Conservation (phyloP, 2,888 invertebrate species). For the Diarsia mendica region DNA sequence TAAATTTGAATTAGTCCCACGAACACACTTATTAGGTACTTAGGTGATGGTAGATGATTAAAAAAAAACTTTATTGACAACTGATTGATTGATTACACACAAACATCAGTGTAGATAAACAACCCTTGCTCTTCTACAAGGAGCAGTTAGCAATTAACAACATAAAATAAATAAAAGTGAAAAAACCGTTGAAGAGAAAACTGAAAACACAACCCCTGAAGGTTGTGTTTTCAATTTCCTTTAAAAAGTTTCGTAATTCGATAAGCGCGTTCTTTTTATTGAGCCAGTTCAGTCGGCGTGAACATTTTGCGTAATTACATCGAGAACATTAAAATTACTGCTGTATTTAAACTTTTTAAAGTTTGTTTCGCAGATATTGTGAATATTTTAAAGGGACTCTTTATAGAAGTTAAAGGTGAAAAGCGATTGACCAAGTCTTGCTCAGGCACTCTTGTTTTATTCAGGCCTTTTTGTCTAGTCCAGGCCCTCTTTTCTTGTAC, state of each 20-base stretch:
- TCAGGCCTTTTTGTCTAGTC: too few species aligned
- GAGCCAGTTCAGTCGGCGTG: constrained; percentile 43
- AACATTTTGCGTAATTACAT: constrained; percentile 50
- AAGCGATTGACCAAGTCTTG: background rate
- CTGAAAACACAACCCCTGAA: constrained; percentile 13
- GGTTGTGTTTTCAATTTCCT: constrained; percentile 43
- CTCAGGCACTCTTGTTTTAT: too few species aligned
- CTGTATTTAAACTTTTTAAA: constrained; percentile 27
- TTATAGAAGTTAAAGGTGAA: background rate
- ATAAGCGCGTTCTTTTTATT: constrained; percentile 43
- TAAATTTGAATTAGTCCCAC: too few species aligned
- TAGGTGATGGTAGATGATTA: too few species aligned
- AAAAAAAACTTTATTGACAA: too few species aligned
- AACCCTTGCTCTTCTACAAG: too few species aligned
- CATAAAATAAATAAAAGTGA: constrained; percentile 31
- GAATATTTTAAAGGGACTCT: background rate
- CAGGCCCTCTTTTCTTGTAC: too few species aligned
- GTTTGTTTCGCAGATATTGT: constrained; percentile 4
- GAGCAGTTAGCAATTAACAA: background rate
- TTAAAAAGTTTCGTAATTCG: constrained; percentile 51
- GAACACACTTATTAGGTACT: background rate
- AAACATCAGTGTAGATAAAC: too few species aligned
- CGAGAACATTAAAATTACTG: constrained; percentile 30
- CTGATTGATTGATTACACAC: too few species aligned
- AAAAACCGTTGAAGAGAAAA: constrained; percentile 20